These are phyloP conservation scores for Periophthalmus magnuspinnatus DNA, from an alignment of 2,797 vertebrate genomes.

Conservation along the genomic window DNA sequence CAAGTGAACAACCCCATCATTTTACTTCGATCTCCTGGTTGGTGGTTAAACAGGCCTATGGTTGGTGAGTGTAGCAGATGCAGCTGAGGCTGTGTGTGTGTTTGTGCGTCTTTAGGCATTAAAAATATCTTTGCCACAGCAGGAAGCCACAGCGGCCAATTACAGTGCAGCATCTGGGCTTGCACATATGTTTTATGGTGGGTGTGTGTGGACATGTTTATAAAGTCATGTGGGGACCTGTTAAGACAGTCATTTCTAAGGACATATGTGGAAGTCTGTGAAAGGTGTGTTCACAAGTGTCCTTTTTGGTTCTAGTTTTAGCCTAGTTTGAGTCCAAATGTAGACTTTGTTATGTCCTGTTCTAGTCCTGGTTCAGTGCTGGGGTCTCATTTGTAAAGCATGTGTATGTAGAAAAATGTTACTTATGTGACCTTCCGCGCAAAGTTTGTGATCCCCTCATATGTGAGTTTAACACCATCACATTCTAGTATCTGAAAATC, in stretches of 20 bases:
- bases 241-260: not conserved
- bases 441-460: too few relatives aligned
- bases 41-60: constrained; percentile 54
- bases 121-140: constrained; percentile 80
- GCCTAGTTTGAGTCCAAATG: too few relatives aligned
- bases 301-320: too few relatives aligned
- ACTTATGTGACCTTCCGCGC: too few relatives aligned
- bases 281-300: too few relatives aligned
- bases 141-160: constrained; percentile 78
- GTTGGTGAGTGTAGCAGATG: constrained; percentile 67
- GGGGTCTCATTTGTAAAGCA: too few relatives aligned
- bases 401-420: too few relatives aligned
- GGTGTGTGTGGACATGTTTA: constrained; percentile 26
- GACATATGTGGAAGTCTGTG: not conserved
- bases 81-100: constrained; percentile 49
- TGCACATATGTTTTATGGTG: constrained; percentile 70
- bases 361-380: too few relatives aligned
- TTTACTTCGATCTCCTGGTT: constrained; percentile 71
- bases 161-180: constrained; percentile 78
- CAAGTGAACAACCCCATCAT: constrained; percentile 48
- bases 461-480: not conserved
- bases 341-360: too few relatives aligned
- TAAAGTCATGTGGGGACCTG: not conserved
- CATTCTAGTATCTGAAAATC: not conserved
- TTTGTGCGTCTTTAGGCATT: constrained; percentile 60